phyloP scores from a whole-genome alignment of 2,888 invertebrate genomes.

The Dione vanillae region DNA sequence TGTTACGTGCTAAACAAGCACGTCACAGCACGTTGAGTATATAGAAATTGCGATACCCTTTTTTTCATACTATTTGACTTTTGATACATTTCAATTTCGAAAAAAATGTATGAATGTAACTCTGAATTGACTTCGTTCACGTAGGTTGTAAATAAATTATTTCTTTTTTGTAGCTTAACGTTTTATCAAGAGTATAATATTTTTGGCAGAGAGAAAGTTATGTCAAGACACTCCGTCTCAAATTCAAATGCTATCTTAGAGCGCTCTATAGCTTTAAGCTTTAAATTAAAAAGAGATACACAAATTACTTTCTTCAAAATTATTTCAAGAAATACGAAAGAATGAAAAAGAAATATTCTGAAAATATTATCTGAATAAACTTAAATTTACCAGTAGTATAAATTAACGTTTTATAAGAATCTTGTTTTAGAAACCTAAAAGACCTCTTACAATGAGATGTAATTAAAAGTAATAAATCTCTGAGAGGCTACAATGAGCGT shows the following conservation, averaged over 20 bases:
- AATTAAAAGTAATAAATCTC: constrained; percentile 85
- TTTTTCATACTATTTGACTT: constrained; percentile 35
- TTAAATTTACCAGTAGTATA: neutral
- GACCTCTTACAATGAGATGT: constrained; percentile 78
- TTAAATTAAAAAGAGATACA: too few relatives aligned
- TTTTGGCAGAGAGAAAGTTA: neutral
- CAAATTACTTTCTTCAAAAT: too few relatives aligned
- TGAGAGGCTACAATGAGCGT: constrained; percentile 82
- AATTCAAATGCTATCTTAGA: too few relatives aligned
- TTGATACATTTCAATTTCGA: constrained; percentile 19
- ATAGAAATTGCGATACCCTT: constrained; percentile 25
- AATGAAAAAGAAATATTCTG: neutral
- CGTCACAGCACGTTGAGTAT: constrained; percentile 22
- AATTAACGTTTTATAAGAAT: constrained; percentile 54
- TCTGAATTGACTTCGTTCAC: constrained; percentile 6
- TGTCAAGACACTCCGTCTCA: neutral
- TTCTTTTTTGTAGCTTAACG: neutral
- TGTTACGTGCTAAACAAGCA: constrained; percentile 58
- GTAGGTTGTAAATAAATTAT: constrained; percentile 4
- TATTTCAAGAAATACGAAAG: too few relatives aligned
- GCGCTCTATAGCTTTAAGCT: too few relatives aligned
- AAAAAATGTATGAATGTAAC: constrained; percentile 10
- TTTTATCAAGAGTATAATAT: neutral
- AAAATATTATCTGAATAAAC: neutral
- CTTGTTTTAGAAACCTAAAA: constrained; percentile 61